Conservation (phyloP, 2,888 invertebrate genomes). For the Physocephala rufipes region DNA sequence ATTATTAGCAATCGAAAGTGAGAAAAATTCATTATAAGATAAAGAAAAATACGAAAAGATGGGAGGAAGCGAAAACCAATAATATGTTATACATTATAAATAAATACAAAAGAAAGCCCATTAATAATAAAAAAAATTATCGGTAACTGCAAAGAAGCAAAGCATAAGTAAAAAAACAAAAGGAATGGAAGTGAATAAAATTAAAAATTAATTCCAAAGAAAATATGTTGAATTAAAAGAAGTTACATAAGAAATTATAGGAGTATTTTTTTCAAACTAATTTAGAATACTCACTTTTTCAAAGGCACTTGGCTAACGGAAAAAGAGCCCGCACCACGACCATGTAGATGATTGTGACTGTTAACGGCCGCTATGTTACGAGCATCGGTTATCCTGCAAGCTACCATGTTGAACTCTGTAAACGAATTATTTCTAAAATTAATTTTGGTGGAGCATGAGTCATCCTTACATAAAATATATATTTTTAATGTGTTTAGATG, state of each 20-base stretch:
- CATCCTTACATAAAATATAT: conserved; percentile 61
- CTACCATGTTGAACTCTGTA: conserved; percentile 98
- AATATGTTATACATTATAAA: conserved; percentile 18
- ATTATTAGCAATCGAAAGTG: conserved; percentile 38
- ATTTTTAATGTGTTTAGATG: conserved; percentile 22
- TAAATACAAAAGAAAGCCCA: neutral
- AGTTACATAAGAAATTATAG: conserved; percentile 1
- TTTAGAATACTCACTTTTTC: conserved; percentile 86
- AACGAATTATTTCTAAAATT: conserved; percentile 76
- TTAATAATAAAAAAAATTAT: no score
- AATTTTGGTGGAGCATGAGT: conserved; percentile 67
- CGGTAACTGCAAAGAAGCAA: neutral
- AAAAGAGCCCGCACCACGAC: conserved; percentile 72
- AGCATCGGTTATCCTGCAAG: conserved; percentile 93
- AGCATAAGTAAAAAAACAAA: neutral
- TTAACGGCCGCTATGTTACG: conserved; percentile 79
- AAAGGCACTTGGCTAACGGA: conserved; percentile 97
- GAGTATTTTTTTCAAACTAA: conserved; percentile 5
- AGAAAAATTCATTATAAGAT: neutral
- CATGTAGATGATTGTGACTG: conserved; percentile 58
- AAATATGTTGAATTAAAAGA: neutral
- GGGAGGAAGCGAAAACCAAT: conserved; percentile 9
- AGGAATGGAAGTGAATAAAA: neutral
- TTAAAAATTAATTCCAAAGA: conserved; percentile 2
- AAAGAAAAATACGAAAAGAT: neutral